Conservation (phyloP, 1,140 invertebrate species). For the Bilobella aurantiaca region DNA sequence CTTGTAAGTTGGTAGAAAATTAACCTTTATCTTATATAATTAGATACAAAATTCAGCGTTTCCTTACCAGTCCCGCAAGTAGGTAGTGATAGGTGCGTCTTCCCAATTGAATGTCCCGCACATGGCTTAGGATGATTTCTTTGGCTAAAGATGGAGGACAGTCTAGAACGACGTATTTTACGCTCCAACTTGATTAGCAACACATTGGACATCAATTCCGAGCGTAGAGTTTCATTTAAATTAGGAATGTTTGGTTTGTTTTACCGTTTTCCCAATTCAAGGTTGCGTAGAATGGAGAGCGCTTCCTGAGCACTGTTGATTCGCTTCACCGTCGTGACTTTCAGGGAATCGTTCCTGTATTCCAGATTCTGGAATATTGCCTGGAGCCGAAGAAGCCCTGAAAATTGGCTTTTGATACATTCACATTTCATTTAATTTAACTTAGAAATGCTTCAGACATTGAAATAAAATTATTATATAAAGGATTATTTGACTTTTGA, state of each 20-base stretch:
- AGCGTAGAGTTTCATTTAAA: too few species aligned
- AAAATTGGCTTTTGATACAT: conserved; percentile 37
- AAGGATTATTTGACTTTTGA: too few species aligned
- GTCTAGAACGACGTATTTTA: conserved; percentile 43
- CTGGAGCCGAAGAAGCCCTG: conserved; percentile 75
- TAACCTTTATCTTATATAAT: not conserved
- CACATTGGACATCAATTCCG: too few species aligned
- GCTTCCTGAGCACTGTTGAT: conserved; percentile 28
- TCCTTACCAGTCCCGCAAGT: conserved; percentile 40
- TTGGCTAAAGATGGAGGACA: conserved; percentile 40
- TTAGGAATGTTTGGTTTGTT: too few species aligned
- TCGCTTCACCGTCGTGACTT: conserved; percentile 49
- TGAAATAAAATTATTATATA: too few species aligned
- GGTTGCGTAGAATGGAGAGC: conserved; percentile 27
- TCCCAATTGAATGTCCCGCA: conserved; percentile 42
- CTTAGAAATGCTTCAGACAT: too few species aligned
- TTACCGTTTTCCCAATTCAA: conserved; percentile 31
- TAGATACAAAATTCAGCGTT: not conserved
- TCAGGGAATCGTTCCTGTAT: conserved; percentile 65
- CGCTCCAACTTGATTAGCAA: conserved; percentile 24
- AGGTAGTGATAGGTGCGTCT: conserved; percentile 45
- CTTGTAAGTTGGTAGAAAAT: too few species aligned
- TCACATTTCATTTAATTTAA: conserved; percentile 1
- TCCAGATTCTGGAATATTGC: conserved; percentile 76
- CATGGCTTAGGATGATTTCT: conserved; percentile 42